phyloP scores from a whole-genome alignment of 2,888 invertebrate genomes.

The Rhingia rostrata region DNA sequence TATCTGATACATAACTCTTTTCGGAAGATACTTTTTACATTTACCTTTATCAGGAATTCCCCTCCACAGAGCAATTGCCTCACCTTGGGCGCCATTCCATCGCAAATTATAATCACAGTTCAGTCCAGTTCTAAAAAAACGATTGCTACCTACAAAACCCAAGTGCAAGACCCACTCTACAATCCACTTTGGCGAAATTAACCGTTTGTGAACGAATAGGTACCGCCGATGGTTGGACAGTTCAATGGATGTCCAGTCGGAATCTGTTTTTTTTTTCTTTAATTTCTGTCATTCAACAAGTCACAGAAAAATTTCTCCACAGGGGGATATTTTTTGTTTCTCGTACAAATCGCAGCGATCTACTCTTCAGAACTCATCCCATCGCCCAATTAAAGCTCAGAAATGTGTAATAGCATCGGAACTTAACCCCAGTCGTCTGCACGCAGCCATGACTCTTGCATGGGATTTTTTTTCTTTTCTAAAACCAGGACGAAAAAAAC shows the following conservation, averaged over 20 bases:
- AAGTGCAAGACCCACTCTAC: not conserved
- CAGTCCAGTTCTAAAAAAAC: no score
- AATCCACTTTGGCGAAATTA: not conserved
- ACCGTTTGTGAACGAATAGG: not conserved
- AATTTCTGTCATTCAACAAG: slow-evolving; percentile 17
- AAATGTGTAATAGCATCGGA: slow-evolving; percentile 39
- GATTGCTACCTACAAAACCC: no score
- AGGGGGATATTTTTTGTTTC: not conserved
- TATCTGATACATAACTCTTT: no score
- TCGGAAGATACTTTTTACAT: no score
- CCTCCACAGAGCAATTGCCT: no score
- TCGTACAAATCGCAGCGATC: no score
- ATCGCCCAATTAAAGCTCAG: slow-evolving; percentile 57
- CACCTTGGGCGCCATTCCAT: no score
- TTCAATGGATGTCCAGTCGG: not conserved
- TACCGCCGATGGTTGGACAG: not conserved
- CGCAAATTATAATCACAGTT: no score
- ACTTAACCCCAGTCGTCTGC: slow-evolving; percentile 51
- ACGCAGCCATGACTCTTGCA: slow-evolving; percentile 4
- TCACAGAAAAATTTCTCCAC: slow-evolving; percentile 9
- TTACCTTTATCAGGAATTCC: no score
- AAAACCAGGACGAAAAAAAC: slow-evolving; percentile 21
- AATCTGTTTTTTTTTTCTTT: not conserved
- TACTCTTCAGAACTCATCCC: not conserved
- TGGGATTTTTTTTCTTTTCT: not conserved